These are phyloP conservation scores for Philaenus spumarius DNA, from an alignment of 1,140 invertebrate species.

Conservation along the genomic window DNA sequence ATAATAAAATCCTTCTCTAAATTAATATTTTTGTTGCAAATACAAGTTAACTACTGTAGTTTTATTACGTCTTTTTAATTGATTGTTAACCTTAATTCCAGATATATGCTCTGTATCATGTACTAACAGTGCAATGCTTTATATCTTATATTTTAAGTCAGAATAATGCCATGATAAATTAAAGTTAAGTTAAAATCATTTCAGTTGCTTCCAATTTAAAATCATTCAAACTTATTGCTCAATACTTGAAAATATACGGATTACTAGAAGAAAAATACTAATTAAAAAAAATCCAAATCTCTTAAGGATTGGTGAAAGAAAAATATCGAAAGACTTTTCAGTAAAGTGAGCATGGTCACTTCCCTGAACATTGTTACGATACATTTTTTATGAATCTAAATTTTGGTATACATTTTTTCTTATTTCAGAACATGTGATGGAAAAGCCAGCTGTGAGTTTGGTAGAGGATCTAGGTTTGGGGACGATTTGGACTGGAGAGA, in stretches of 20 bases:
- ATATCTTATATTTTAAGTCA: too few species aligned
- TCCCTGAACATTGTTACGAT: not conserved
- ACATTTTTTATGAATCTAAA: not conserved
- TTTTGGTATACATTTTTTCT: not conserved
- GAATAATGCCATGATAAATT: too few species aligned
- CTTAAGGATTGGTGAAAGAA: not conserved
- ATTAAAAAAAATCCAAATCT: not conserved
- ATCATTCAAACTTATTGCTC: not conserved
- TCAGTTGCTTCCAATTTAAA: too few species aligned
- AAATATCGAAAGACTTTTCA: not conserved
- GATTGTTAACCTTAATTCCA: too few species aligned
- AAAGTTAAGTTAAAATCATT: too few species aligned
- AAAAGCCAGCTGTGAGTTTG: conserved; percentile 22
- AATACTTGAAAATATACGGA: not conserved
- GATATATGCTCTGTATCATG: too few species aligned
- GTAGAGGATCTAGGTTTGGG: conserved; percentile 15
- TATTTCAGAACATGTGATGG: conserved; percentile 30
- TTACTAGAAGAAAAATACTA: not conserved
- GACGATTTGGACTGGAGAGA: conserved; percentile 37
- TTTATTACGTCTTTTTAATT: too few species aligned
- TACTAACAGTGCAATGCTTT: too few species aligned
- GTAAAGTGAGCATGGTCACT: not conserved
- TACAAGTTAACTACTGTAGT: too few species aligned
- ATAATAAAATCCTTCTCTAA: too few species aligned
- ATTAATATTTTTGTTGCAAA: too few species aligned